Conservation (phyloP, 2,888 invertebrate genomes). For the Tanypteryx hageni region DNA sequence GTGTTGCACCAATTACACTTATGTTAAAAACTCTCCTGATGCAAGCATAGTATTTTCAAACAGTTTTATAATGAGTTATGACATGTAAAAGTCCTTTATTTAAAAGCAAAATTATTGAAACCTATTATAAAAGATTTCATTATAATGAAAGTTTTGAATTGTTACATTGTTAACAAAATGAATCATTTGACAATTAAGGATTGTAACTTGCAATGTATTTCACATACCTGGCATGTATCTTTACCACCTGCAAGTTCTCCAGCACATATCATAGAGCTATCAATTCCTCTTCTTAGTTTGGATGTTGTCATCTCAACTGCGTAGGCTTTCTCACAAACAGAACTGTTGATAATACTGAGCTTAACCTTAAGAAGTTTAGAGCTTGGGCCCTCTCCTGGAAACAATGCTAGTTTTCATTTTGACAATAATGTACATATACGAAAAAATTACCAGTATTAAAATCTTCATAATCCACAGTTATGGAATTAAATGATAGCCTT, state of each 20-base stretch:
- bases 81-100: too few relatives aligned
- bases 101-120: too few relatives aligned
- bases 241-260: slow-evolving; percentile 70
- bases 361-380: slow-evolving; percentile 67
- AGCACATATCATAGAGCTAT: slow-evolving; percentile 68
- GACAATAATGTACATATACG: too few relatives aligned
- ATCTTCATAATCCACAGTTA: too few relatives aligned
- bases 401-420: neutral
- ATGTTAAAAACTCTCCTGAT: too few relatives aligned
- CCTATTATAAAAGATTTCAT: too few relatives aligned
- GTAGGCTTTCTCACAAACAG: slow-evolving; percentile 66
- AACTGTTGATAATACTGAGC: slow-evolving; percentile 67
- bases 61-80: too few relatives aligned
- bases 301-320: slow-evolving; percentile 50
- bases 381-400: slow-evolving; percentile 68
- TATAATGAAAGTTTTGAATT: too few relatives aligned
- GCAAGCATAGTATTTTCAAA: too few relatives aligned
- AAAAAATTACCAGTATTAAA: too few relatives aligned
- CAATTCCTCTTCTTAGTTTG: slow-evolving; percentile 66
- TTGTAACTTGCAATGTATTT: neutral
- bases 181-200: neutral
- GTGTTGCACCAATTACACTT: too few relatives aligned
- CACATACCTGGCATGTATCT: slow-evolving; percentile 71
- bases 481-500: neutral
- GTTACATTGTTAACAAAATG: too few relatives aligned